A percentile compares a stretch with the other conserved stretches of the same genome.
Conservation (phyloP, 2,113 vertebrate genomes). For the Gavialis gangeticus region DNA sequence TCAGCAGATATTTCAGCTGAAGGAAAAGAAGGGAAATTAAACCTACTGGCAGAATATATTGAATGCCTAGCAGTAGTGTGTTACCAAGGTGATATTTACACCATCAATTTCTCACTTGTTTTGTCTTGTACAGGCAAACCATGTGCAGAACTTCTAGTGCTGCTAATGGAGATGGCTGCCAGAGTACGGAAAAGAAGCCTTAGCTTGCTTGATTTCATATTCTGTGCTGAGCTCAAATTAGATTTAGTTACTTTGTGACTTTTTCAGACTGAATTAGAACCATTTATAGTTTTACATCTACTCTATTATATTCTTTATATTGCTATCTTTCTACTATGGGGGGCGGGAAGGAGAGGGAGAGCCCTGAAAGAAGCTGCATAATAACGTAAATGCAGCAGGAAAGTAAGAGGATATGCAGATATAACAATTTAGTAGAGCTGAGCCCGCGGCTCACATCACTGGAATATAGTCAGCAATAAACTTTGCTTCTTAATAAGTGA, state of each 20-base stretch:
- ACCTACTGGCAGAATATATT: fast-evolving
- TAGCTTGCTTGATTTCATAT: neutral
- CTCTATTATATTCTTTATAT: neutral
- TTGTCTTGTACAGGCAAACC: neutral
- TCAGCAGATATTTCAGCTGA: neutral
- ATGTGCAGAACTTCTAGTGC: neutral
- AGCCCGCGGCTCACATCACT: neutral
- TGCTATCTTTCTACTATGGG: neutral
- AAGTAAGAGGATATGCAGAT: slow-evolving; percentile 10
- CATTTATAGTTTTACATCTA: neutral
- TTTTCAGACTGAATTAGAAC: slow-evolving; percentile 1
- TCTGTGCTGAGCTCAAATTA: fast-evolving
- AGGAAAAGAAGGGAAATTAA: neutral
- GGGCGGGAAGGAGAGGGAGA: neutral
- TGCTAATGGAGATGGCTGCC: fast-evolving
- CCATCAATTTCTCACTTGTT: neutral
- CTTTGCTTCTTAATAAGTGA: neutral
- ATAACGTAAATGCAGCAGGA: slow-evolving; percentile 12
- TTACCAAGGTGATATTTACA: neutral
- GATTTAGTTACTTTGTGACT: neutral
- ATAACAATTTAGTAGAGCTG: slow-evolving; percentile 19
- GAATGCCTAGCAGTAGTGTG: neutral
- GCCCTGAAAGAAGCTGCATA: neutral
- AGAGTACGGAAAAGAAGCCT: neutral
- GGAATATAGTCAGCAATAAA: slow-evolving; percentile 10